Conservation (phyloP, 2,113 vertebrate genomes). For the Pelobates fuscus region DNA sequence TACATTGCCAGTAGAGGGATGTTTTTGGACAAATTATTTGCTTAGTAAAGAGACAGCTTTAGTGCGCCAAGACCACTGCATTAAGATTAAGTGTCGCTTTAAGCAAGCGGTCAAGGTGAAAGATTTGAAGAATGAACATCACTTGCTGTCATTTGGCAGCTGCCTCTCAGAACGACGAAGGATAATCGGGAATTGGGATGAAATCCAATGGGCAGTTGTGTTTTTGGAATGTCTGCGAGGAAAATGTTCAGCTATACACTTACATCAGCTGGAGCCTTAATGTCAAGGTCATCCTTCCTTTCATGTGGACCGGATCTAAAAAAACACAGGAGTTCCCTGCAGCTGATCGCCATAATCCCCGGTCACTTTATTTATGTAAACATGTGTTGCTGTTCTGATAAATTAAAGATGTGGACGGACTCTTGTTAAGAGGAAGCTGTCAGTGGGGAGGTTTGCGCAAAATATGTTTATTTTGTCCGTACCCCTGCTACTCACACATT, state of each 20-base stretch:
- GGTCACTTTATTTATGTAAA: not conserved
- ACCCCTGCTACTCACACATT: no score
- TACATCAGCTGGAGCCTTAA: constrained; percentile 53
- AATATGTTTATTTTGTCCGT: no score
- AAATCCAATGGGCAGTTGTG: not conserved
- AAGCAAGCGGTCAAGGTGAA: not conserved
- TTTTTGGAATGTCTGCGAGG: not conserved
- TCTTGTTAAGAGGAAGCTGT: not conserved
- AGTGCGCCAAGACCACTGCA: no score
- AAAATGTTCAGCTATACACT: not conserved
- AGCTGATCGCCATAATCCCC: constrained; percentile 21
- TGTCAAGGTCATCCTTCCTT: not conserved
- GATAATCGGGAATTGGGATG: not conserved
- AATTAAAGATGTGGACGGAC: not conserved
- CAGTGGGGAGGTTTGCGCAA: not conserved
- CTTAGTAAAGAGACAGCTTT: no score
- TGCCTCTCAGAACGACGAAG: not conserved
- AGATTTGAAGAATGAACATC: not conserved
- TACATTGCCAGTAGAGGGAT: no score
- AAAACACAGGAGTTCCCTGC: not conserved
- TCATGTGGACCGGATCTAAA: not conserved
- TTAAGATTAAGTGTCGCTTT: no score
- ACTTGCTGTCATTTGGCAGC: not conserved
- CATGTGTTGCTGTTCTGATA: constrained; percentile 4
- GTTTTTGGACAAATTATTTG: no score